phyloP scores from a whole-genome alignment of 2,888 invertebrate species.

The Meteorus colon region DNA sequence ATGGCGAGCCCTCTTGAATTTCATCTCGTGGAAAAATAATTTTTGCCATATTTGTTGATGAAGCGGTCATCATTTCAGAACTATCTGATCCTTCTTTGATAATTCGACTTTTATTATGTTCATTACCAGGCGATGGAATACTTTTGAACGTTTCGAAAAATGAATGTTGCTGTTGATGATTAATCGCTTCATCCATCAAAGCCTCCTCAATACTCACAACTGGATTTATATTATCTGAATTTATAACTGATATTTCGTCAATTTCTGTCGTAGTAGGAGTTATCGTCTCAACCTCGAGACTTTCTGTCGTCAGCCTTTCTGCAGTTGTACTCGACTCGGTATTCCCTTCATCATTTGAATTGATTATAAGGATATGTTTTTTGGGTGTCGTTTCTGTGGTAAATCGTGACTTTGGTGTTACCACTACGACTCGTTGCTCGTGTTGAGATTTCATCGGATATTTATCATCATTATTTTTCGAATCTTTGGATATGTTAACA shows the following conservation, averaged over 20 bases:
- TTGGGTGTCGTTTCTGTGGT: neutral
- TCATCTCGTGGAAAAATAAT: constrained; percentile 34
- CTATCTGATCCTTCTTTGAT: constrained; percentile 33
- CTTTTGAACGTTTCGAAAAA: neutral
- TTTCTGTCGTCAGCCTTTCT: constrained; percentile 4
- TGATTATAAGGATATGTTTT: neutral
- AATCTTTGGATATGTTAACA: constrained; percentile 12
- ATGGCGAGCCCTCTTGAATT: neutral
- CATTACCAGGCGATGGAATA: neutral
- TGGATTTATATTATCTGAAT: constrained; percentile 24
- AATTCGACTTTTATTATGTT: neutral
- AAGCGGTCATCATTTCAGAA: constrained; percentile 50
- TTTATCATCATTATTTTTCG: constrained; percentile 15
- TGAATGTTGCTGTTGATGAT: neutral
- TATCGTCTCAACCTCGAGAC: neutral
- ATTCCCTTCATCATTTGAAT: constrained; percentile 11
- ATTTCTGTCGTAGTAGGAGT: constrained; percentile 13
- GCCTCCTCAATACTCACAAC: constrained; percentile 32
- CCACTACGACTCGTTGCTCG: constrained; percentile 12
- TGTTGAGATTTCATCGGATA: neutral
- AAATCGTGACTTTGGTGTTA: constrained; percentile 16
- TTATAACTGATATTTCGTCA: constrained; percentile 7
- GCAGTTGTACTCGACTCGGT: neutral
- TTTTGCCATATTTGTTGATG: constrained; percentile 49
- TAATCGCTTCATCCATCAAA: neutral